Conservation (phyloP, 2,113 vertebrate species). For the Zapornia atra region DNA sequence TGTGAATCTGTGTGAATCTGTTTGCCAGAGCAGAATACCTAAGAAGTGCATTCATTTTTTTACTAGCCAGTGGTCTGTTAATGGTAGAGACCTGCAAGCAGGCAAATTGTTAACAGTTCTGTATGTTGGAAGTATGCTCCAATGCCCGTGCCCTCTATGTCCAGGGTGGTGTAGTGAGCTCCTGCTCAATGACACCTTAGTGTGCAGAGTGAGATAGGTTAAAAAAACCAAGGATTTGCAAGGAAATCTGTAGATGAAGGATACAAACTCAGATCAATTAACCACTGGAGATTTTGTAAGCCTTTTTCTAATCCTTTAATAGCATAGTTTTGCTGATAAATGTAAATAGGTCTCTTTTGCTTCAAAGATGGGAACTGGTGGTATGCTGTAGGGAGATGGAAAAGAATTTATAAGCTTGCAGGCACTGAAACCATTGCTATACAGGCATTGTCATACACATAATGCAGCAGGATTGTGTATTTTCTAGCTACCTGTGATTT, state of each 20-base stretch:
- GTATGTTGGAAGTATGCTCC: not conserved
- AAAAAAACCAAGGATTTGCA: conserved; percentile 18
- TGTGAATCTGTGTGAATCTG: not conserved
- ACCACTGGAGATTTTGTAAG: conserved; percentile 23
- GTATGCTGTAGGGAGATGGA: conserved; percentile 7
- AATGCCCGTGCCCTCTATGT: not conserved
- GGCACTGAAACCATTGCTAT: conserved; percentile 67
- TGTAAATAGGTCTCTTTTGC: conserved; percentile 26
- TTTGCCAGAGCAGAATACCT: not conserved
- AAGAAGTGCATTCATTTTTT: not conserved
- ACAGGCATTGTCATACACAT: conserved; percentile 34
- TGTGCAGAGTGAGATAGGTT: not conserved
- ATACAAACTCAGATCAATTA: conserved; percentile 60
- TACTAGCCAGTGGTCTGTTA: not conserved
- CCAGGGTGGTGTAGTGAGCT: not conserved
- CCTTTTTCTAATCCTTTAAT: conserved; percentile 68
- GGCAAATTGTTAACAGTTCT: not conserved
- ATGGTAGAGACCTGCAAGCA: not conserved
- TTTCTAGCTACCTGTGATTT: conserved; percentile 28
- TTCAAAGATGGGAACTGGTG: conserved; percentile 41
- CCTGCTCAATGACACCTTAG: not conserved
- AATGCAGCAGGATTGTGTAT: not conserved
- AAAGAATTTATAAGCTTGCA: conserved; percentile 11
- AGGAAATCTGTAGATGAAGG: conserved; percentile 28
- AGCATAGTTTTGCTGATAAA: conserved; percentile 65